A percentile compares a stretch with the other conserved stretches of the same genome.
These are phyloP conservation scores for Aphodius sticticus DNA, from an alignment of 2,888 invertebrate genomes.

Conservation along the genomic window DNA sequence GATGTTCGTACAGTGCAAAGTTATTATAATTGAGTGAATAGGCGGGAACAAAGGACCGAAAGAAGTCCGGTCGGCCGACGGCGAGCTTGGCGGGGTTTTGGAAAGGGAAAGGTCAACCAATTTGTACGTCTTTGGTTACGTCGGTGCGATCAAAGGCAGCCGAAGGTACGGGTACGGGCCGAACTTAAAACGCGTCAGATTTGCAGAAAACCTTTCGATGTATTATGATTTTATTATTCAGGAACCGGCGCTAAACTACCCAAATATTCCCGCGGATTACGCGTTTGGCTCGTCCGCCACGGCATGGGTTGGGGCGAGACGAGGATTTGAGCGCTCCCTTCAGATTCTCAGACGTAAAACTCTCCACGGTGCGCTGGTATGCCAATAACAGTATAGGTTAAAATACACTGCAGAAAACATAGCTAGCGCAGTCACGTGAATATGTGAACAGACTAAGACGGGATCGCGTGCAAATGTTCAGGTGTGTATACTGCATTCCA, in stretches of 20 bases:
- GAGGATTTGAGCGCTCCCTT: not conserved
- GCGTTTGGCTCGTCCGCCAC: not conserved
- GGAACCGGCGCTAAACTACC: conserved; percentile 16
- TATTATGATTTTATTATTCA: conserved; percentile 30
- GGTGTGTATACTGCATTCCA: conserved; percentile 48
- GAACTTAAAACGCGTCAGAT: conserved; percentile 9
- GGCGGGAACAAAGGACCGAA: not conserved
- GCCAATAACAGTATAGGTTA: conserved; percentile 44
- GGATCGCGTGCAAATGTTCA: conserved; percentile 48
- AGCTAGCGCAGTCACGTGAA: conserved; percentile 47
- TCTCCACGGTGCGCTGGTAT: conserved; percentile 34
- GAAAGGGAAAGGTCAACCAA: conserved; percentile 4
- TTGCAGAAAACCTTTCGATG: conserved; percentile 12
- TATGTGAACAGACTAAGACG: conserved; percentile 43
- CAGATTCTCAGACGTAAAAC: conserved; percentile 19
- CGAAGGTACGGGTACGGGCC: not conserved
- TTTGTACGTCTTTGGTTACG: conserved; percentile 4
- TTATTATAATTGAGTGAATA: not conserved
- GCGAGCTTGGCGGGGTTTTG: not conserved
- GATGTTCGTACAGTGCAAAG: not conserved
- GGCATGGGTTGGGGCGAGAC: not conserved
- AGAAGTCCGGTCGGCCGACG: not conserved
- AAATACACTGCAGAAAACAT: conserved; percentile 46
- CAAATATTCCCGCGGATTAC: conserved; percentile 28
- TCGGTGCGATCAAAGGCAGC: not conserved